Evolutionary conservation across 2,797 vertebrate species (phyloP).

Genomic region (Fratercula arctica): DNA sequence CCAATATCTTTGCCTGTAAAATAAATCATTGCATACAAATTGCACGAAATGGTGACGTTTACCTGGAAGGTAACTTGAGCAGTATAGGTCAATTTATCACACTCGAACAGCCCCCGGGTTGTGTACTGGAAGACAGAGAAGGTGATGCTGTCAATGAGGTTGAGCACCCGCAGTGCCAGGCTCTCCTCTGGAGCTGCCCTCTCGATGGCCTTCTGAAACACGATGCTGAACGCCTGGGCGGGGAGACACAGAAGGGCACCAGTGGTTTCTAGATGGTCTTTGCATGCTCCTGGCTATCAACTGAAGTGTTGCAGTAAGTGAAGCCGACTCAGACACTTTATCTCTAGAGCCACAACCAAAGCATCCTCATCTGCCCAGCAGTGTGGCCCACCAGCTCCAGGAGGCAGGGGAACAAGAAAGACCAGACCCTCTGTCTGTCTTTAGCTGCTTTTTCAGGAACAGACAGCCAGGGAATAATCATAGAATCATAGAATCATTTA

Average conservation of each 20-base stretch:
- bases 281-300: background rate
- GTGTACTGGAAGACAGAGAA: slow-evolving; percentile 92
- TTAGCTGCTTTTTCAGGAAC: background rate
- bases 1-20: background rate
- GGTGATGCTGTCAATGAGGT: slow-evolving; percentile 92
- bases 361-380: background rate
- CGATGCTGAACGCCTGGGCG: slow-evolving; percentile 86
- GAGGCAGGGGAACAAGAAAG: background rate
- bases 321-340: background rate
- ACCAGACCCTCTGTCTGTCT: background rate
- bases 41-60: background rate
- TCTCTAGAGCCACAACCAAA: background rate
- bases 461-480: background rate
- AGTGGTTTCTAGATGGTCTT: background rate
- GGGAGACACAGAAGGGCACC: background rate
- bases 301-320: background rate
- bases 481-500: no score
- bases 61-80: slow-evolving; percentile 88
- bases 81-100: slow-evolving; percentile 86
- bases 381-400: background rate
- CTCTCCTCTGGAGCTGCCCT: slow-evolving; percentile 81
- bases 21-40: background rate
- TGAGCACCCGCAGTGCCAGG: slow-evolving; percentile 82
- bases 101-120: slow-evolving; percentile 91
- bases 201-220: slow-evolving; percentile 91